These are phyloP conservation scores for Watsonalla binaria DNA, from an alignment of 2,888 invertebrate genomes.

Conservation along the genomic window DNA sequence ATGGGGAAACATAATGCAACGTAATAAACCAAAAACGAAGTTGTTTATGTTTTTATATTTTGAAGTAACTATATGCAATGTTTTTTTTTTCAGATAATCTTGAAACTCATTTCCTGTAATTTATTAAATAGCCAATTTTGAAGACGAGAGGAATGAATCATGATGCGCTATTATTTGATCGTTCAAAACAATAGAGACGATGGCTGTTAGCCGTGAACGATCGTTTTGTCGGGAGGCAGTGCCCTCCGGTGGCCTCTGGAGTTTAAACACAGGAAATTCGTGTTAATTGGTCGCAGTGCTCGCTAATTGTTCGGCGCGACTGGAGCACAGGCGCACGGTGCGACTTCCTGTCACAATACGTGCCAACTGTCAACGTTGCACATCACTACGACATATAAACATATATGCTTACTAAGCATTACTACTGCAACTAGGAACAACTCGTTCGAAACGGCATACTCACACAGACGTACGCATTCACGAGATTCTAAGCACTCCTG, in stretches of 20 bases:
- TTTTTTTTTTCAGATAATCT: no score
- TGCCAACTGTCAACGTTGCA: conserved; percentile 28
- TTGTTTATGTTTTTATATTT: no score
- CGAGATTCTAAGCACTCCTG: no score
- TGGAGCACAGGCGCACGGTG: conserved; percentile 50
- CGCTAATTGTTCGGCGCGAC: conserved; percentile 67
- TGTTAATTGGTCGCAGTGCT: conserved; percentile 64
- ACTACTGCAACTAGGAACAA: no score
- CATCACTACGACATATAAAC: conserved; percentile 12
- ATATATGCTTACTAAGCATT: no score
- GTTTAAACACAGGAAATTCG: conserved; percentile 71
- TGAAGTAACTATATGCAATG: no score
- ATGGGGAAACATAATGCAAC: no score
- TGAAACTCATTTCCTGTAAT: no score
- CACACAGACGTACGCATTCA: no score
- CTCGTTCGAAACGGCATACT: no score
- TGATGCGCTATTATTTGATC: conserved; percentile 4
- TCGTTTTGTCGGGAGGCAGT: conserved; percentile 40
- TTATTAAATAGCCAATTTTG: no score
- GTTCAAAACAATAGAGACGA: conserved; percentile 24
- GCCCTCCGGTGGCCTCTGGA: conserved; percentile 46
- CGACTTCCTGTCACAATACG: conserved; percentile 42
- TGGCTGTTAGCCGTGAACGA: conserved; percentile 27
- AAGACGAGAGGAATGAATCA: not conserved
- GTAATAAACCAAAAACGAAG: no score